These are phyloP conservation scores for Elegia similella DNA, from an alignment of 2,888 invertebrate species.

Conservation along the genomic window DNA sequence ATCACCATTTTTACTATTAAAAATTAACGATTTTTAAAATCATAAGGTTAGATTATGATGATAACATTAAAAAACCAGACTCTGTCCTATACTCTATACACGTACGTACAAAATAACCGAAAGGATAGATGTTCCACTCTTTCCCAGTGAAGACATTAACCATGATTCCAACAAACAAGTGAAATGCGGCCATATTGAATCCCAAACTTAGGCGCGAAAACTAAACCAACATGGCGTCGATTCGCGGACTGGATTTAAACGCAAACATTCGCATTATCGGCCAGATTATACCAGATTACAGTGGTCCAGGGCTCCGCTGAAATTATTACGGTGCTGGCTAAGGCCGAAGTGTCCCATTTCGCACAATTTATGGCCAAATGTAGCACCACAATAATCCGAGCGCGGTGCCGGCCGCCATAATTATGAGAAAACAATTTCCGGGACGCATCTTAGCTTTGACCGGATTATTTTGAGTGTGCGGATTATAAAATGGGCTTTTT, in stretches of 20 bases:
- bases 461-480: conserved; percentile 52
- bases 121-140: too few relatives aligned
- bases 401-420: conserved; percentile 63
- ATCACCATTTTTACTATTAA: too few relatives aligned
- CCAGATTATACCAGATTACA: conserved; percentile 80
- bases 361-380: conserved; percentile 77
- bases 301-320: conserved; percentile 63
- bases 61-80: too few relatives aligned
- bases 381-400: conserved; percentile 69
- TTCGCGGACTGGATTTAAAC: conserved; percentile 67
- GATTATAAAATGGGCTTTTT: conserved; percentile 3
- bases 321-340: conserved; percentile 78
- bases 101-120: too few relatives aligned
- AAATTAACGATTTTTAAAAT: too few relatives aligned
- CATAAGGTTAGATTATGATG: too few relatives aligned
- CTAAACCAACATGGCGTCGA: conserved; percentile 60
- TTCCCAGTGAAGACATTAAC: too few relatives aligned
- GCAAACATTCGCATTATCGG: conserved; percentile 76
- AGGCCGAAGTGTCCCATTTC: conserved; percentile 78
- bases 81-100: too few relatives aligned
- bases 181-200: conserved; percentile 58
- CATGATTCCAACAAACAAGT: conserved; percentile 31
- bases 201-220: conserved; percentile 63
- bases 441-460: conserved; percentile 66
- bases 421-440: conserved; percentile 81